Evolutionary conservation across 1,140 invertebrate species (phyloP), one percentile per base, ranked within the genome.

Genomic region (Helicoverpa armigera): DNA sequence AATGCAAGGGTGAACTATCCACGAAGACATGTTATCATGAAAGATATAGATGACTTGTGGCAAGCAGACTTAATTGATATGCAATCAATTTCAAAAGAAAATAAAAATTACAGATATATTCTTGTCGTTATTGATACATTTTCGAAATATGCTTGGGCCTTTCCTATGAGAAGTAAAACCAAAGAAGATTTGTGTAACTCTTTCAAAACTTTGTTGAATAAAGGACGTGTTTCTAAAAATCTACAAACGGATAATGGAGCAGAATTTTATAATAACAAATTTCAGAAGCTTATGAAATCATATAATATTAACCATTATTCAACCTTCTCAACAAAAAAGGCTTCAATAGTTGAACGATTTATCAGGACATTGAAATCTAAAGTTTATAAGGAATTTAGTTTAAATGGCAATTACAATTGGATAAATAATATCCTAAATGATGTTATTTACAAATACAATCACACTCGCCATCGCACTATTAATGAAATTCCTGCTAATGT

Each of bases 311-410:
- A 65, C 16, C 70, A 23, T 23, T 23, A 23, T 23, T 23, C 23
- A 23, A 23, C 23, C 23, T 23, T 23, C 23, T 23, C 23, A 23
- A 23, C 23, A 23, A 23, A 23, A 23, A 23, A 23, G 23, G 23
- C 23, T 23, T 23, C 23, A 23, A 23, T 23, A 23, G 23, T 23
- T 23, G 23, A 23, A 23, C 23, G 23, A 23, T 23, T 23, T 23
- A 23, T 95, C 86, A 81, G 92, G 82, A 95, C 92, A 23, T 78
- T 96, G 63, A 95, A 95, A 90, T 83, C 76, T 18, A 92, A 89
- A 85, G 89, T 95, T 83, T 96, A 86, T 83, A 90, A 88, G 83
- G 75, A 94, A 84, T 95, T 96, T 82, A 93, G 90, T 84, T 78
- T 89, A 70, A 83, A 88, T 16, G 93, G 93, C 5, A 91, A 84